Conservation (phyloP, 2,888 invertebrate species). For the Heterodera filipjevi region DNA sequence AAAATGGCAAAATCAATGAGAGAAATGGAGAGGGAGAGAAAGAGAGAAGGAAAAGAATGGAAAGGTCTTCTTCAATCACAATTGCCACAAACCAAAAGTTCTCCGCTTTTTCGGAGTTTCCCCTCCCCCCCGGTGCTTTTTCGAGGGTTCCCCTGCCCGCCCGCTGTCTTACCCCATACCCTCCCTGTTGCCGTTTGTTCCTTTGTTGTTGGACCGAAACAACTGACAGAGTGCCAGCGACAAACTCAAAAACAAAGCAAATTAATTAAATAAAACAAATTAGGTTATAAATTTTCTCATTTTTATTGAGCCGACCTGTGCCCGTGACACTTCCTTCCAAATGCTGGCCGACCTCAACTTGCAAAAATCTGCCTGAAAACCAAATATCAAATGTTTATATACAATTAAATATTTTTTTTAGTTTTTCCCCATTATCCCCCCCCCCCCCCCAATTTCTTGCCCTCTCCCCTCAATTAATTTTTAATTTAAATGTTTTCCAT, state of each 20-base stretch:
- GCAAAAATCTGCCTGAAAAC: constrained; percentile 19
- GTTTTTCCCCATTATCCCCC: too few relatives aligned
- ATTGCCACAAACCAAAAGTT: too few relatives aligned
- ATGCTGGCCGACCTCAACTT: constrained; percentile 22
- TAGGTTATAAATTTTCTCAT: not conserved
- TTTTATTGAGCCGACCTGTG: constrained; percentile 12
- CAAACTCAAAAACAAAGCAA: not conserved
- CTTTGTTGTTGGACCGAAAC: not conserved
- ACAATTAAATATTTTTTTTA: too few relatives aligned
- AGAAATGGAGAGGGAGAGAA: too few relatives aligned
- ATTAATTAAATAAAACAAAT: not conserved
- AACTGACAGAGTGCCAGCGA: not conserved
- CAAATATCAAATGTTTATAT: not conserved
- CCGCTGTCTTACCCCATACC: not conserved
- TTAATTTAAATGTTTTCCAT: not conserved
- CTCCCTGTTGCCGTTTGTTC: not conserved
- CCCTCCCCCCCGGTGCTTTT: too few relatives aligned
- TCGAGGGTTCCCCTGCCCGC: not conserved
- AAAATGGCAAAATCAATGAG: too few relatives aligned
- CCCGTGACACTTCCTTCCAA: constrained; percentile 22
- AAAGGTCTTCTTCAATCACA: too few relatives aligned
- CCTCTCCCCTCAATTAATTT: too few relatives aligned
- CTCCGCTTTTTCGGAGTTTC: too few relatives aligned
- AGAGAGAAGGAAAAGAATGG: too few relatives aligned
- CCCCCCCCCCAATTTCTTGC: too few relatives aligned